These are phyloP conservation scores for Brenthis ino DNA, from an alignment of 2,888 invertebrate species.

Conservation along the genomic window DNA sequence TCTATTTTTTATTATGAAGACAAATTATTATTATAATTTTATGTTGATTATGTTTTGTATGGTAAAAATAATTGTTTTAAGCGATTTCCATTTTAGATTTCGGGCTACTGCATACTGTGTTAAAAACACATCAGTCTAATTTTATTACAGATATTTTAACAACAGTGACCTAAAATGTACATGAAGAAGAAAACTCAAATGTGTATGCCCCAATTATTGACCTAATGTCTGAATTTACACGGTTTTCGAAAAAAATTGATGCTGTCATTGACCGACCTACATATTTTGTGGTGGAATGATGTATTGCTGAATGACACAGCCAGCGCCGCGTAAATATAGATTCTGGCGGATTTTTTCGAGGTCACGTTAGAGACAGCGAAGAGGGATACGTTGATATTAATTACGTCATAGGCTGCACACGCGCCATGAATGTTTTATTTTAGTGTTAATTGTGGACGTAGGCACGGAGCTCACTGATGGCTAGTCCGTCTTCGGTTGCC, in stretches of 20 bases:
- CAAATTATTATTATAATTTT: not conserved
- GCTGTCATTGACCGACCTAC: slow-evolving; percentile 75
- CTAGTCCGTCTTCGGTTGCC: slow-evolving; percentile 37
- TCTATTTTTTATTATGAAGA: not conserved
- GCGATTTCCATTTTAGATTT: not conserved
- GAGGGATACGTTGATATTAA: slow-evolving; percentile 50
- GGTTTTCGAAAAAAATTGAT: slow-evolving; percentile 50
- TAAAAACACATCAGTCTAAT: not conserved
- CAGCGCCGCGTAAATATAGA: slow-evolving; percentile 66
- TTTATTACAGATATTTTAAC: slow-evolving; percentile 27
- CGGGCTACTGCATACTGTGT: not conserved
- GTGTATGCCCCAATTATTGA: slow-evolving; percentile 48
- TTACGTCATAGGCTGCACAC: slow-evolving; percentile 59
- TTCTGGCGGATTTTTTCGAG: slow-evolving; percentile 65
- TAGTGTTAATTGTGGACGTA: slow-evolving; percentile 48
- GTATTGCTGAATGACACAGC: slow-evolving; percentile 63
- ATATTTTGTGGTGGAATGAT: slow-evolving; percentile 64
- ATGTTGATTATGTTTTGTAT: not conserved
- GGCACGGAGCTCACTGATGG: slow-evolving; percentile 41
- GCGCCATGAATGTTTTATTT: slow-evolving; percentile 49
- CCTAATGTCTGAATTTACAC: slow-evolving; percentile 44
- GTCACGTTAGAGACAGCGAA: slow-evolving; percentile 57
- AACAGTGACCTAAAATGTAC: slow-evolving; percentile 36
- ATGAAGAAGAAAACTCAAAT: slow-evolving; percentile 33
- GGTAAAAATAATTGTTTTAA: not conserved